These are phyloP conservation scores for Formica selysi DNA, from an alignment of 1,140 invertebrate species.

Conservation along the genomic window DNA sequence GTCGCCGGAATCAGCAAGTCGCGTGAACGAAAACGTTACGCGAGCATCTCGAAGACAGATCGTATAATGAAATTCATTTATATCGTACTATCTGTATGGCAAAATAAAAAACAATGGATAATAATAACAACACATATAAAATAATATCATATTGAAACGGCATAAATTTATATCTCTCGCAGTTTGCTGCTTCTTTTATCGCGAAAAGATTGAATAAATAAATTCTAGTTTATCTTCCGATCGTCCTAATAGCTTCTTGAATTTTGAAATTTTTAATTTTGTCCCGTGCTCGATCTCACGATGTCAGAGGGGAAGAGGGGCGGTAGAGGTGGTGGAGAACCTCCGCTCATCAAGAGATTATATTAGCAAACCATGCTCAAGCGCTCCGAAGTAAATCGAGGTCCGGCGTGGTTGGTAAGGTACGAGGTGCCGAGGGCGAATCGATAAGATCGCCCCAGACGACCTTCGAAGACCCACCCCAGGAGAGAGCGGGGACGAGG, in stretches of 20 bases:
- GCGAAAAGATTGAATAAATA: not conserved
- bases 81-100: not conserved
- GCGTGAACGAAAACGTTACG: not conserved
- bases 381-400: conserved; percentile 34
- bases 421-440: conserved; percentile 65
- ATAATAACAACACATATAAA: not conserved
- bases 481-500: not conserved
- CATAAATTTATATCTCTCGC: not conserved
- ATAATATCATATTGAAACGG: not conserved
- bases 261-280: conserved; percentile 43
- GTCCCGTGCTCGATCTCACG: conserved; percentile 6
- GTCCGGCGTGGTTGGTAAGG: conserved; percentile 36
- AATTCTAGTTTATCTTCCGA: not conserved
- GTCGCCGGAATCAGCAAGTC: not conserved
- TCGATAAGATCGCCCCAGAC: conserved; percentile 84
- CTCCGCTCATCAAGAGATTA: conserved; percentile 28
- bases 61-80: not conserved
- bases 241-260: not conserved
- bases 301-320: not conserved
- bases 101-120: not conserved
- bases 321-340: not conserved
- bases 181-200: conserved; percentile 1
- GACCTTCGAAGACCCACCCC: conserved; percentile 79
- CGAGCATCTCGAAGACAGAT: not conserved
- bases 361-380: conserved; percentile 32